A percentile compares a stretch with the other conserved stretches of the same genome.
These are phyloP conservation scores for Porphyrio hochstetteri DNA, from an alignment of 2,113 vertebrate genomes.

Conservation along the genomic window DNA sequence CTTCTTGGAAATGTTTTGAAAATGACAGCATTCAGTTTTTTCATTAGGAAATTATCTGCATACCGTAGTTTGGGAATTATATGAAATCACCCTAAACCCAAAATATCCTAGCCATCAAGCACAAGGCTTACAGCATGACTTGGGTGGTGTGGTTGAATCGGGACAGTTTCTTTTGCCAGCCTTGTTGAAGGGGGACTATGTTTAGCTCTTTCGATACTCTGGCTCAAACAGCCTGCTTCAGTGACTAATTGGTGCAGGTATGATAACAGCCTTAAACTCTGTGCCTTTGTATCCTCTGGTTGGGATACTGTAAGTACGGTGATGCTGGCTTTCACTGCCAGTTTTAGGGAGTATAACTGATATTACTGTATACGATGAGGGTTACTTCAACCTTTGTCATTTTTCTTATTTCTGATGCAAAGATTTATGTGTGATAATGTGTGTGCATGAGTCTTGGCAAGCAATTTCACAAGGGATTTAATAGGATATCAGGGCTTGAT, in stretches of 20 bases:
- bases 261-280: neutral
- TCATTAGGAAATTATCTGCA: neutral
- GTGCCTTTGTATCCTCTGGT: neutral
- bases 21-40: neutral
- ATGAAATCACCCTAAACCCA: neutral
- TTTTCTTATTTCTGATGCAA: neutral
- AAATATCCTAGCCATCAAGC: neutral
- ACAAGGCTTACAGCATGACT: fast-evolving
- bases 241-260: neutral
- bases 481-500: neutral
- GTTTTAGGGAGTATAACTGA: neutral
- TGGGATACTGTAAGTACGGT: neutral
- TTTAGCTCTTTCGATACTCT: neutral
- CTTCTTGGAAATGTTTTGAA: neutral
- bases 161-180: neutral
- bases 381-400: neutral
- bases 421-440: neutral
- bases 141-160: neutral
- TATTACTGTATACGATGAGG: neutral
- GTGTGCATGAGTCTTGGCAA: neutral
- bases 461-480: neutral
- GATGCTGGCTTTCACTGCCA: neutral
- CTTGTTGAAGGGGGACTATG: neutral
- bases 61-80: neutral
- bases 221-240: neutral